These are phyloP conservation scores for Nestor notabilis DNA, from an alignment of 2,113 vertebrate species.

Conservation along the genomic window DNA sequence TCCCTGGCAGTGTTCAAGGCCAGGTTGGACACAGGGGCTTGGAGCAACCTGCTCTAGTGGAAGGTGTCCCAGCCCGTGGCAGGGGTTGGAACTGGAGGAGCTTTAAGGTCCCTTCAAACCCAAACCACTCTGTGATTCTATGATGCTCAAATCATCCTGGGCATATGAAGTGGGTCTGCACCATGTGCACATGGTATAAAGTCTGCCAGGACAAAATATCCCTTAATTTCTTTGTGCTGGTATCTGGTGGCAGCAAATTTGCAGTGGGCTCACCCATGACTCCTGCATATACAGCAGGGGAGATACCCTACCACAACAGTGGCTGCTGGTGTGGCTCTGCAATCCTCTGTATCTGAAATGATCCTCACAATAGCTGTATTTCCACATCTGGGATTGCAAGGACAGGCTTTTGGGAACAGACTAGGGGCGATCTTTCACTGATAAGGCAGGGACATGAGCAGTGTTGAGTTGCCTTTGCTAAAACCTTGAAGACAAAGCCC, in stretches of 20 bases:
- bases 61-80: background rate
- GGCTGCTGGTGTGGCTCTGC: background rate
- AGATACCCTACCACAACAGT: background rate
- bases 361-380: background rate
- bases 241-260: background rate
- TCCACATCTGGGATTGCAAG: background rate
- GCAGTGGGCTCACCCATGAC: background rate
- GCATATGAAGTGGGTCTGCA: background rate
- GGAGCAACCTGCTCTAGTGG: background rate
- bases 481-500: background rate
- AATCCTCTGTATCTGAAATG: background rate
- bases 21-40: background rate
- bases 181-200: background rate
- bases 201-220: background rate
- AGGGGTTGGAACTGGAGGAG: background rate
- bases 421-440: no score
- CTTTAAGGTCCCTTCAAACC: background rate
- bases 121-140: background rate
- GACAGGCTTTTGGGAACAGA: background rate
- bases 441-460: background rate
- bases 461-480: background rate
- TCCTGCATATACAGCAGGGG: background rate
- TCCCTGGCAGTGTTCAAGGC: background rate
- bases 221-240: background rate
- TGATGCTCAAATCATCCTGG: background rate